A percentile compares a stretch with the other conserved stretches of the same genome.
phyloP scores from a whole-genome alignment of 2,888 invertebrate genomes.

The Catocala nupta region DNA sequence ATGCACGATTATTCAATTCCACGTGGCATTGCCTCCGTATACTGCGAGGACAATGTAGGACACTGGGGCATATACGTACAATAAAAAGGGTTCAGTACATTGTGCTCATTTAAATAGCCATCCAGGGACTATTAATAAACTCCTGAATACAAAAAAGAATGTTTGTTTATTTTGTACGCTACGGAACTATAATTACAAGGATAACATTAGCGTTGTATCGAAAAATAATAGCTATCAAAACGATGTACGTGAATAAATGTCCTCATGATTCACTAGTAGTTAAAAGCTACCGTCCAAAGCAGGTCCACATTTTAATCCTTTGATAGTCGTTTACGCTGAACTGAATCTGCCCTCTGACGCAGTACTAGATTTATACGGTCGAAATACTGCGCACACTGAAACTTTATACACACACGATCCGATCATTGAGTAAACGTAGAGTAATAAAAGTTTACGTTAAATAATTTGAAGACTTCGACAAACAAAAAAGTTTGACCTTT shows the following conservation, averaged over 20 bases:
- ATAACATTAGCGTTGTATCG: not conserved
- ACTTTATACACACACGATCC: conserved; percentile 9
- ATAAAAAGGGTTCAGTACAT: conserved; percentile 40
- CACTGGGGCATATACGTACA: conserved; percentile 35
- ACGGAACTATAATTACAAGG: not conserved
- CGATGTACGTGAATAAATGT: conserved; percentile 20
- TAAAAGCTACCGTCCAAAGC: conserved; percentile 34
- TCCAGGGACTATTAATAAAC: conserved; percentile 47
- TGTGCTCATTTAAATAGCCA: conserved; percentile 43
- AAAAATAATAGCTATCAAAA: not conserved
- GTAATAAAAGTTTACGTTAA: conserved; percentile 29
- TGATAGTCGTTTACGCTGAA: conserved; percentile 38
- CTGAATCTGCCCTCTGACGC: conserved; percentile 33
- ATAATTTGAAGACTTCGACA: conserved; percentile 31
- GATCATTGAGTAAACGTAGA: conserved; percentile 7
- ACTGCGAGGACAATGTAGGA: conserved; percentile 39
- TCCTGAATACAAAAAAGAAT: conserved; percentile 20
- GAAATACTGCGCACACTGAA: conserved; percentile 26
- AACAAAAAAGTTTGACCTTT: conserved; percentile 40
- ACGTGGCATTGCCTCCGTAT: conserved; percentile 19
- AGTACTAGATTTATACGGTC: conserved; percentile 36
- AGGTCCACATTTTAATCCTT: conserved; percentile 46
- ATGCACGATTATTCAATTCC: conserved; percentile 48
- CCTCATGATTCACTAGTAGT: conserved; percentile 38
- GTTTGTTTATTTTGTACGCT: conserved; percentile 11